A percentile compares a stretch with the other conserved stretches of the same genome.
phyloP scores from a whole-genome alignment of 2,113 vertebrate genomes.

The Tachuris rubrigastra region DNA sequence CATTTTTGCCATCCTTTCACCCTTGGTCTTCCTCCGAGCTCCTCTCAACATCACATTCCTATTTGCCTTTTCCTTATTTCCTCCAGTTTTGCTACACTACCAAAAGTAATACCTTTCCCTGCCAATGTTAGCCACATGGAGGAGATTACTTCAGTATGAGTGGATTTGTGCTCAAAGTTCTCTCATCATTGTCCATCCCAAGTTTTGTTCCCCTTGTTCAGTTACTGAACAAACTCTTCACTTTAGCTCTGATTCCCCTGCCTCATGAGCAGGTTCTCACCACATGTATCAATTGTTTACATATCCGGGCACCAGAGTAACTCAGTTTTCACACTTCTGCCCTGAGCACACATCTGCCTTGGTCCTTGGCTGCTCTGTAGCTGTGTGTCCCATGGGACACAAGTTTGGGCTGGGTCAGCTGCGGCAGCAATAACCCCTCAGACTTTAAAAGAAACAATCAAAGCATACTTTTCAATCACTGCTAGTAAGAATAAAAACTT shows the following conservation, averaged over 20 bases:
- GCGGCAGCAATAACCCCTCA: background rate
- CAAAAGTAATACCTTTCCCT: background rate
- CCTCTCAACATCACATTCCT: background rate
- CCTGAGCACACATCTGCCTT: background rate
- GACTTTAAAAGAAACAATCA: background rate
- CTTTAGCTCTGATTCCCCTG: background rate
- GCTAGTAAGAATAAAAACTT: background rate
- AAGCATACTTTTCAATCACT: background rate
- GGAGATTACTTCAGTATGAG: background rate
- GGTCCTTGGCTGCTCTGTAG: too few relatives aligned
- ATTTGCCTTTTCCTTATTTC: background rate
- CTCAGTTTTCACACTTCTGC: background rate
- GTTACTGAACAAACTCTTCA: background rate
- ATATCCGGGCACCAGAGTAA: background rate
- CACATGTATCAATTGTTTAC: rapidly evolving
- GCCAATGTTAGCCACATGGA: rapidly evolving
- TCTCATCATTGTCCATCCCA: background rate
- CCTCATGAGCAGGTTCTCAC: rapidly evolving
- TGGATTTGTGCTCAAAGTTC: background rate
- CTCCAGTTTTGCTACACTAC: background rate
- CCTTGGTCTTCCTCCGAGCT: background rate
- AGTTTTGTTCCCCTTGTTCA: background rate
- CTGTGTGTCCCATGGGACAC: rapidly evolving
- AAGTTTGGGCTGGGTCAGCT: background rate
- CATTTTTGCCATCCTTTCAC: background rate